phyloP scores from a whole-genome alignment of 2,113 vertebrate genomes.

The Coryphaenoides rupestris region DNA sequence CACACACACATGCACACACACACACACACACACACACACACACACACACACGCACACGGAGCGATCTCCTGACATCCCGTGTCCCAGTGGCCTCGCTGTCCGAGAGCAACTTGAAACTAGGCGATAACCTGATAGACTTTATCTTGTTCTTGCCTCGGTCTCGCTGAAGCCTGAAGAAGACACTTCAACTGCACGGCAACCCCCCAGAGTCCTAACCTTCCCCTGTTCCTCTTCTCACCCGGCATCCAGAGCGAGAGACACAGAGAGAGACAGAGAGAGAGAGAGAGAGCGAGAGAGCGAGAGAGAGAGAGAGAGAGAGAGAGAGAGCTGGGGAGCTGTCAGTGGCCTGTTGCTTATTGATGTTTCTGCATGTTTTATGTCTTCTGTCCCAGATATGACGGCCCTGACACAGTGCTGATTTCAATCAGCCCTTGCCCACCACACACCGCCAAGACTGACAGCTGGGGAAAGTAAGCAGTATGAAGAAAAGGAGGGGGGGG shows the following conservation, averaged over 20 bases:
- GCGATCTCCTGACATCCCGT: constrained; percentile 51
- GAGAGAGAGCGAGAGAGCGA: too few relatives aligned
- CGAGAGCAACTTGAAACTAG: constrained; percentile 85
- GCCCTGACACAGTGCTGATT: constrained; percentile 95
- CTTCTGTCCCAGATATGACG: constrained; percentile 81
- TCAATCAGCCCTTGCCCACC: constrained; percentile 88
- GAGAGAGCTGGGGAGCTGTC: constrained; percentile 96
- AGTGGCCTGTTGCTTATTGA: constrained; percentile 99
- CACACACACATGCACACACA: constrained; percentile 2
- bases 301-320: too few relatives aligned
- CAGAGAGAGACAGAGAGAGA: too few relatives aligned
- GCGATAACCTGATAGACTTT: constrained; percentile 97
- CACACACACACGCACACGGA: constrained; percentile 41
- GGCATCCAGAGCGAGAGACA: too few relatives aligned
- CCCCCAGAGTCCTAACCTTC: constrained; percentile 95
- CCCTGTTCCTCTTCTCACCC: constrained; percentile 17
- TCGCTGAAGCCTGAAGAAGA: constrained; percentile 91
- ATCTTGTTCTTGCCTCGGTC: constrained; percentile 91
- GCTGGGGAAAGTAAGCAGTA: constrained; percentile 57
- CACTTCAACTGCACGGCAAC: constrained; percentile 89
- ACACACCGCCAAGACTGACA: constrained; percentile 74
- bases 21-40: neutral
- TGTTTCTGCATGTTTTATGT: constrained; percentile 99
- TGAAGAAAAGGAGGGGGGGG: constrained; percentile 29
- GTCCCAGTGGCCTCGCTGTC: constrained; percentile 80